phyloP scores from a whole-genome alignment of 2,888 invertebrate genomes.

The Macaria notata region DNA sequence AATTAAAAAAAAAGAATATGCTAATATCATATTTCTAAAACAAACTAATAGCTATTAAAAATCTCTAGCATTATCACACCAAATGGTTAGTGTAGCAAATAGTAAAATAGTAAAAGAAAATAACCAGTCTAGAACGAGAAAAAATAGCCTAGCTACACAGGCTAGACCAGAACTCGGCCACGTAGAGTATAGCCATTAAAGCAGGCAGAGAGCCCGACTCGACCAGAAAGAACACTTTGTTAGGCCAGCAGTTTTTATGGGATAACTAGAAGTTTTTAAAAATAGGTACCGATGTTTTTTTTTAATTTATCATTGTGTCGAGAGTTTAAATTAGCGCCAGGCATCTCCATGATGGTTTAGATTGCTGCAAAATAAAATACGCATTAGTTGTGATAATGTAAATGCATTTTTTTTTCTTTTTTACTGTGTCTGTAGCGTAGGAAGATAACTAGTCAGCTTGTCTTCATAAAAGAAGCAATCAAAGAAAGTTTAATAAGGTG shows the following conservation, averaged over 20 bases:
- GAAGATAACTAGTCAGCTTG: too few species aligned
- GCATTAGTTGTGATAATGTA: too few species aligned
- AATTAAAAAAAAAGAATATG: too few species aligned
- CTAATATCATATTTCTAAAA: too few species aligned
- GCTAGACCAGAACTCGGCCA: slow-evolving; percentile 7
- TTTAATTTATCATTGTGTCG: neutral
- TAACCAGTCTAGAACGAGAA: too few species aligned
- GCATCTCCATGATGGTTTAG: neutral
- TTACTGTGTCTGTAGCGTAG: neutral
- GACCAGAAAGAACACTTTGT: slow-evolving; percentile 18
- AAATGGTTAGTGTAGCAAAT: too few species aligned
- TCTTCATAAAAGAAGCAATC: neutral
- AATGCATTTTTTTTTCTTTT: neutral
- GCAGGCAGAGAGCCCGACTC: slow-evolving; percentile 13
- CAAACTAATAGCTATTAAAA: too few species aligned
- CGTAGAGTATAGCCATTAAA: slow-evolving; percentile 18
- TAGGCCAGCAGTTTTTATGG: slow-evolving; percentile 11
- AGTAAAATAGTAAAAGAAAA: too few species aligned
- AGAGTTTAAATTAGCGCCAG: neutral
- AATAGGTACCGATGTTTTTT: too few species aligned
- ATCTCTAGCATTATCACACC: too few species aligned
- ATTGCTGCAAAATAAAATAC: neutral
- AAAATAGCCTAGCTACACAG: neutral
- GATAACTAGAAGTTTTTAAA: slow-evolving; percentile 2
- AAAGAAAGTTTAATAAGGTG: neutral